Conservation (phyloP, 2,797 vertebrate genomes). For the Poecile montanus region DNA sequence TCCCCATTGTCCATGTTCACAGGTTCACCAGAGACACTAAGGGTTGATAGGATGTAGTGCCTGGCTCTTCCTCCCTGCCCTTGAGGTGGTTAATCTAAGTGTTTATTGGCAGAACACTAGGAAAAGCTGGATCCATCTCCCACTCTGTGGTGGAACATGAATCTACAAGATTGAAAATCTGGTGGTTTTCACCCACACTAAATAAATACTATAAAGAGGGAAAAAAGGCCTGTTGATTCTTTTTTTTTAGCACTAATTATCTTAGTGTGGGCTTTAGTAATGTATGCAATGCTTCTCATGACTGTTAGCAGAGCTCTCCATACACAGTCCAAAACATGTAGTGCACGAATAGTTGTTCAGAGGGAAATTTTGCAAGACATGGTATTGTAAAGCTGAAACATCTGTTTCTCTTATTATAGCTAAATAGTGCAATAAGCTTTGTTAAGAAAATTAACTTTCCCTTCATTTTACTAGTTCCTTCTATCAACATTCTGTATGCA, state of each 20-base stretch:
- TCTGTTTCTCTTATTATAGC: slow-evolving; percentile 36
- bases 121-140: slow-evolving; percentile 45
- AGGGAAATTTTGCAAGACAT: slow-evolving; percentile 55
- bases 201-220: slow-evolving; percentile 52
- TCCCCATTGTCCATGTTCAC: background rate
- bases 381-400: slow-evolving; percentile 49
- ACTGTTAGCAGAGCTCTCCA: slow-evolving; percentile 37
- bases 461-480: slow-evolving; percentile 1
- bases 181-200: slow-evolving; percentile 48
- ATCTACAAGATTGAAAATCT: slow-evolving; percentile 48
- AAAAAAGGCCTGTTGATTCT: background rate
- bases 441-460: background rate
- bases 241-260: slow-evolving; percentile 51
- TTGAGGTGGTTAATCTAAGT: background rate
- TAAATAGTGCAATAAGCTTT: background rate
- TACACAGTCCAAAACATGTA: slow-evolving; percentile 43
- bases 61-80: background rate
- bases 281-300: slow-evolving; percentile 26
- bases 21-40: background rate
- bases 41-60: background rate
- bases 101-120: slow-evolving; percentile 14
- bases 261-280: slow-evolving; percentile 51
- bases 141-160: slow-evolving; percentile 36
- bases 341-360: background rate
- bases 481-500: background rate